A percentile compares a stretch with the other conserved stretches of the same genome.
Conservation (phyloP, 2,113 vertebrate genomes). For the Cyphomyrus discorhynchus region DNA sequence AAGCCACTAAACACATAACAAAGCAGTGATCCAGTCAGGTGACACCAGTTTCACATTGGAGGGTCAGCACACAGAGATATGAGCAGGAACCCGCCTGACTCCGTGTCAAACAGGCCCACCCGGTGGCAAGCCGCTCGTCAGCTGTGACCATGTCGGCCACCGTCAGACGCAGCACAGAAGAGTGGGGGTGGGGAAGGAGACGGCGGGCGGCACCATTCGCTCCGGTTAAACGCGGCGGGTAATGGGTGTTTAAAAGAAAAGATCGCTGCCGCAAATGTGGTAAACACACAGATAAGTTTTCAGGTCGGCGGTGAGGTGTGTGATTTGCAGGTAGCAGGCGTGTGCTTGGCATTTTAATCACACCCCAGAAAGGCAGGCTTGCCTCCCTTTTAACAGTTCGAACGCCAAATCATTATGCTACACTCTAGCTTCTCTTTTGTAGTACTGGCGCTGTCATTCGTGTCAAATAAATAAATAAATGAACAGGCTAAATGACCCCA, state of each 20-base stretch:
- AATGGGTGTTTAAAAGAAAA: background rate
- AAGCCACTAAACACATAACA: background rate
- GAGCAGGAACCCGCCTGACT: constrained; percentile 64
- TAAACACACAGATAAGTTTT: background rate
- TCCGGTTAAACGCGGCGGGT: background rate
- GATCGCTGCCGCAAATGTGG: background rate
- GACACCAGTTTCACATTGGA: constrained; percentile 69
- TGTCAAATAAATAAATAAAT: background rate
- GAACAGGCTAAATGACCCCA: background rate
- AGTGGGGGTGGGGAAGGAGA: background rate
- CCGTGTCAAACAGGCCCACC: constrained; percentile 73
- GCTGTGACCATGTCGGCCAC: constrained; percentile 34
- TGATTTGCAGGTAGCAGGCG: background rate
- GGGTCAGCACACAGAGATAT: constrained; percentile 69
- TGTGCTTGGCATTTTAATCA: background rate
- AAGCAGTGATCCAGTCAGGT: constrained; percentile 40
- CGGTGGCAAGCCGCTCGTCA: constrained; percentile 54
- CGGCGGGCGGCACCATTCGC: background rate
- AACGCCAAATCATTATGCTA: background rate
- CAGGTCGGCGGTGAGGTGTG: background rate
- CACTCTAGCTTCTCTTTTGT: background rate
- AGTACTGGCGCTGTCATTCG: background rate
- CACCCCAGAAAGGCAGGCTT: background rate
- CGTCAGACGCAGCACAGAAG: background rate
- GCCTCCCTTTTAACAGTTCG: background rate